Percentiles rank a stretch among this genome's conserved stretches.
These are phyloP conservation scores for Mola mola DNA, from an alignment of 2,113 vertebrate species.

Conservation along the genomic window DNA sequence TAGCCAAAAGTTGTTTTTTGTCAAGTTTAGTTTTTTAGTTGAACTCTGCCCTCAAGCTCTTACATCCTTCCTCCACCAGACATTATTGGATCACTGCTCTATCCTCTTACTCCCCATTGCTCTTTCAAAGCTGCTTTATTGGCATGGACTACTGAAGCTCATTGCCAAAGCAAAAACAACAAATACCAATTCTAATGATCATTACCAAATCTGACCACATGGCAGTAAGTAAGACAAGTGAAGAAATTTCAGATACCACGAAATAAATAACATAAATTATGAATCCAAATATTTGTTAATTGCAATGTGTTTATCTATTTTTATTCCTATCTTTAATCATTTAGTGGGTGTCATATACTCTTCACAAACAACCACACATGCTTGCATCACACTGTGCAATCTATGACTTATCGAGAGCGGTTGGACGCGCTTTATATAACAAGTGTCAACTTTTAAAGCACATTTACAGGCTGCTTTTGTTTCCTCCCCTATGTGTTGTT, in stretches of 20 bases:
- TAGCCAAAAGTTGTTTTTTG: conserved; percentile 19
- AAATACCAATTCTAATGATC: conserved; percentile 18
- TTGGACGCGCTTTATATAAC: too few species aligned
- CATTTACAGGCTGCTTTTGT: conserved; percentile 14
- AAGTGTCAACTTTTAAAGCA: too few species aligned
- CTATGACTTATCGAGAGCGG: conserved; percentile 12
- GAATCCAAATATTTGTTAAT: too few species aligned
- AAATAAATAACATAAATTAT: too few species aligned
- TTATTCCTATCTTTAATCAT: neutral
- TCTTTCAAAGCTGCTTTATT: conserved; percentile 62
- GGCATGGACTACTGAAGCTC: conserved; percentile 51
- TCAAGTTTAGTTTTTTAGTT: conserved; percentile 51
- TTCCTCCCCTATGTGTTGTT: conserved; percentile 18
- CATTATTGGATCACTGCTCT: conserved; percentile 64
- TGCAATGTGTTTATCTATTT: neutral
- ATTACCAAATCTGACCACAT: conserved; percentile 4
- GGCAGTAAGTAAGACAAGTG: too few species aligned
- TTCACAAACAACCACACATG: neutral
- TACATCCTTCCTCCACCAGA: conserved; percentile 47
- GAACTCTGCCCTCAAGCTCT: conserved; percentile 44
- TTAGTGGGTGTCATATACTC: neutral
- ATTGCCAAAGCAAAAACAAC: conserved; percentile 27
- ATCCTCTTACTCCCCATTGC: conserved; percentile 58
- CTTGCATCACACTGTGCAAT: neutral
- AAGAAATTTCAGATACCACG: too few species aligned